These are phyloP conservation scores for Lates calcarifer DNA, from an alignment of 2,113 vertebrate species.

Conservation along the genomic window DNA sequence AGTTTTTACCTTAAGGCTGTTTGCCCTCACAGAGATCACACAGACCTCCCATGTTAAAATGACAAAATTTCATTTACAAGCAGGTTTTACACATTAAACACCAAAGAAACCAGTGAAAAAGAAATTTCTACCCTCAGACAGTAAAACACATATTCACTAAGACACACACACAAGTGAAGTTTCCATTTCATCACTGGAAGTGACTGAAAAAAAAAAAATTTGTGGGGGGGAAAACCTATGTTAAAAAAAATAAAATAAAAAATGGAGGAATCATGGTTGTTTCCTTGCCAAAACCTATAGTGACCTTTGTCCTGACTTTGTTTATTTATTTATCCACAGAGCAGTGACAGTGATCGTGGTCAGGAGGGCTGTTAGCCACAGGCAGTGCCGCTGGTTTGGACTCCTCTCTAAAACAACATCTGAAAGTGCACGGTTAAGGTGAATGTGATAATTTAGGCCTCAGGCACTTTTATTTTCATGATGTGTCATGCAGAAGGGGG, in stretches of 20 bases:
- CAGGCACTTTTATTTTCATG: slow-evolving; percentile 84
- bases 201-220: slow-evolving; percentile 39
- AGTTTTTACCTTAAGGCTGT: neutral
- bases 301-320: slow-evolving; percentile 84
- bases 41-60: slow-evolving; percentile 3
- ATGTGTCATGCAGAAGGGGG: slow-evolving; percentile 83
- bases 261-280: slow-evolving; percentile 53
- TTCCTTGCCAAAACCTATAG: slow-evolving; percentile 72
- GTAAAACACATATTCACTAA: slow-evolving; percentile 43
- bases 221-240: slow-evolving; percentile 43
- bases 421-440: slow-evolving; percentile 84
- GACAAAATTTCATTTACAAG: slow-evolving; percentile 19
- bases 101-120: slow-evolving; percentile 10
- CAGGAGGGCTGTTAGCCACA: slow-evolving; percentile 77
- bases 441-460: slow-evolving; percentile 86
- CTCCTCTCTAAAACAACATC: slow-evolving; percentile 83
- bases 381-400: slow-evolving; percentile 82
- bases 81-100: slow-evolving; percentile 36
- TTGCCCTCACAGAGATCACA: neutral
- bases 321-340: slow-evolving; percentile 84
- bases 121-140: slow-evolving; percentile 28
- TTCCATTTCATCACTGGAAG: slow-evolving; percentile 65
- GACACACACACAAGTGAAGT: slow-evolving; percentile 45
- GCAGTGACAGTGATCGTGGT: slow-evolving; percentile 81
- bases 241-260: slow-evolving; percentile 29